A percentile compares a stretch with the other conserved stretches of the same genome.
These are phyloP conservation scores for Poeciliopsis presidionis DNA, from an alignment of 2,797 vertebrate species.

Conservation along the genomic window DNA sequence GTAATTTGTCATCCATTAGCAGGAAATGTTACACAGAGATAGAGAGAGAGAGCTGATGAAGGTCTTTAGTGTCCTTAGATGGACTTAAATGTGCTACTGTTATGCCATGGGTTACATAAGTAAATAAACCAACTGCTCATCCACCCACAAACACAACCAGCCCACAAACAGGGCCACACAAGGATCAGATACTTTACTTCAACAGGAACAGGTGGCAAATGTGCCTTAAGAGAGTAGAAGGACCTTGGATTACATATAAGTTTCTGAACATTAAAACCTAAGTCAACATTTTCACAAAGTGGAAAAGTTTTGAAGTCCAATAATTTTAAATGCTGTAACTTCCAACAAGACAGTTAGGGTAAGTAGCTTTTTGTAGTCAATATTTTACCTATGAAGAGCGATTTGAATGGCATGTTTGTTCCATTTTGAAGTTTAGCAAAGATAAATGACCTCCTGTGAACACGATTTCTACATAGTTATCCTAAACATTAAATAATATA, in stretches of 20 bases:
- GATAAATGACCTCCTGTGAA: background rate
- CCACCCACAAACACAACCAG: conserved; percentile 56
- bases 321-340: background rate
- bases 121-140: conserved; percentile 59
- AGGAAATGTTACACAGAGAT: conserved; percentile 20
- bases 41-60: conserved; percentile 28
- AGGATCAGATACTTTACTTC: conserved; percentile 34
- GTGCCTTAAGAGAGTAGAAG: background rate
- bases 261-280: background rate
- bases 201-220: conserved; percentile 20
- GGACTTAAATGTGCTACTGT: conserved; percentile 40
- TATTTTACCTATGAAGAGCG: background rate
- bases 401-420: background rate
- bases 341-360: background rate
- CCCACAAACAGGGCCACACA: conserved; percentile 49
- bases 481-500: background rate
- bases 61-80: conserved; percentile 20
- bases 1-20: conserved; percentile 22
- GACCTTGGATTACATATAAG: background rate
- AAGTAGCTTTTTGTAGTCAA: background rate
- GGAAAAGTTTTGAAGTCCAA: background rate
- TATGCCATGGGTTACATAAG: conserved; percentile 59
- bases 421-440: background rate
- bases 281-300: background rate
- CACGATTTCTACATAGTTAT: background rate